Conservation (phyloP, 2,888 invertebrate species). For the Andrena marginata region DNA sequence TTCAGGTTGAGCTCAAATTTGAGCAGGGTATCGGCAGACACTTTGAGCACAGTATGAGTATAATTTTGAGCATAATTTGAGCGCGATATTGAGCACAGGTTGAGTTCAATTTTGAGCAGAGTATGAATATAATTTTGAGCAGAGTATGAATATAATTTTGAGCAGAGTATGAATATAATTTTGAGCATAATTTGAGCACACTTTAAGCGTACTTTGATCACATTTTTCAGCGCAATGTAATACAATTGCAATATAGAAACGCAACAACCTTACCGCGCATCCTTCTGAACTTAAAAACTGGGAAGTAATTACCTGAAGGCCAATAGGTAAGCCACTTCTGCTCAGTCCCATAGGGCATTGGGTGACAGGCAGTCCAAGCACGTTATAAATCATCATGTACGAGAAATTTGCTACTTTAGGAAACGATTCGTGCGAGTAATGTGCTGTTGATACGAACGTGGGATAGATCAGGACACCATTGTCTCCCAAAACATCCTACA, state of each 20-base stretch:
- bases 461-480: constrained; percentile 91
- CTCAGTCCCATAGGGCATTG: constrained; percentile 93
- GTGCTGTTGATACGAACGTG: constrained; percentile 89
- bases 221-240: too few relatives aligned
- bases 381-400: constrained; percentile 93
- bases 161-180: neutral
- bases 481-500: constrained; percentile 88
- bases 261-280: neutral
- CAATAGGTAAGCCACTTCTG: constrained; percentile 90
- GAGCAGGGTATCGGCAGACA: neutral
- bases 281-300: neutral
- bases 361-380: constrained; percentile 93
- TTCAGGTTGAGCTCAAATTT: neutral
- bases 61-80: neutral
- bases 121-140: neutral
- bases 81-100: neutral
- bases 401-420: constrained; percentile 90
- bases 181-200: neutral
- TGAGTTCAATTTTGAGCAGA: neutral
- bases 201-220: neutral
- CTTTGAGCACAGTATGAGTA: neutral
- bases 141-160: neutral
- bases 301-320: constrained; percentile 72
- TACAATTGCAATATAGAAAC: neutral
- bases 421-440: constrained; percentile 89